Evolutionary conservation across 2,888 invertebrate species (phyloP).

Genomic region (Sicus ferrugineus): DNA sequence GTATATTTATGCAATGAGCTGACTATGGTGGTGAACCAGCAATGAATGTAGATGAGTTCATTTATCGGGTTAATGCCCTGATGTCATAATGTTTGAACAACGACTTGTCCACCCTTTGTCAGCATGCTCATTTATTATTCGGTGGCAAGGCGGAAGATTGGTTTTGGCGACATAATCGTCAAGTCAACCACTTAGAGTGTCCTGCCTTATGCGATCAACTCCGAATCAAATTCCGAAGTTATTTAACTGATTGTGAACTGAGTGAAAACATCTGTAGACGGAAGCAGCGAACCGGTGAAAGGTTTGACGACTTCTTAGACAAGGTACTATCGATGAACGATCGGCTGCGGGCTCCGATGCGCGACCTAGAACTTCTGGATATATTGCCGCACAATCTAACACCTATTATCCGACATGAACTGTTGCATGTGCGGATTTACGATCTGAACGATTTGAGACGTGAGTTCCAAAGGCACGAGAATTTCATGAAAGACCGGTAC

Average conservation of each 20-base stretch:
- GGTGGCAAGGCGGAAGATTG: conserved; percentile 23
- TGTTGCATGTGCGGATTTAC: not conserved
- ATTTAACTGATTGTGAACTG: conserved; percentile 4
- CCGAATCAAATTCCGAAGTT: not conserved
- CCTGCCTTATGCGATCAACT: not conserved
- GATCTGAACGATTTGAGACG: not conserved
- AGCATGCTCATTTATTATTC: conserved; percentile 16
- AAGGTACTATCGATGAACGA: not conserved
- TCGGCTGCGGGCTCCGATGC: not conserved
- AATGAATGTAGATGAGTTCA: too few relatives aligned
- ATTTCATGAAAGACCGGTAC: not conserved
- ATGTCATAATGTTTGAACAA: too few relatives aligned
- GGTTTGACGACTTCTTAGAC: conserved; percentile 26
- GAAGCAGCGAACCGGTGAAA: conserved; percentile 10
- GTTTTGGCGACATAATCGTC: conserved; percentile 28
- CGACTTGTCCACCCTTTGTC: too few relatives aligned
- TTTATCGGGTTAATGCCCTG: too few relatives aligned
- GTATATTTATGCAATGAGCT: too few relatives aligned
- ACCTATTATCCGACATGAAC: not conserved
- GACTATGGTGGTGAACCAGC: too few relatives aligned
- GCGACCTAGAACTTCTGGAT: not conserved
- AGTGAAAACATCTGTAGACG: conserved; percentile 19
- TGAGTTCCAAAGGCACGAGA: not conserved
- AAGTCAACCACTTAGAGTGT: conserved; percentile 11
- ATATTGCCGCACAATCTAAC: not conserved